Evolutionary conservation across 2,113 vertebrate species (phyloP), one percentile per base, ranked within the genome.

Genomic region (Oceanites oceanicus): DNA sequence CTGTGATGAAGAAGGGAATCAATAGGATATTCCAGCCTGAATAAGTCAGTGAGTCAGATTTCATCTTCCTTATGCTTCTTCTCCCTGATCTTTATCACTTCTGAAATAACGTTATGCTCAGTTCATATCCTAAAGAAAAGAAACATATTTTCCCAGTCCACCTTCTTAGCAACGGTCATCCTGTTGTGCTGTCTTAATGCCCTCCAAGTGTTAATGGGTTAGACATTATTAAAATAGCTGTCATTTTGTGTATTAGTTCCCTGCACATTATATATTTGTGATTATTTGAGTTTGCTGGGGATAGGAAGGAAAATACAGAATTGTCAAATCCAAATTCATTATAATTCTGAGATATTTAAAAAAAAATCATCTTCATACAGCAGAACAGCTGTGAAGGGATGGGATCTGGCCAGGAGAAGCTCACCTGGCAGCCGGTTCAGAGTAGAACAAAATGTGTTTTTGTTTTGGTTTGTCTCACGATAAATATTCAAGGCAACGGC

Each of bases 1-100:
- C n/a, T 86, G 83, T 55, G 80, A 83, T 93, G 85, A 97, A 77
- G 96, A 86, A 68, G 66, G 70, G 61, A 95, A 97, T 97, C 90
- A 50, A 86, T 85, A 76, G 84, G 83, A 90, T 76, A 80, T 94
- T 95, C 90, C 95, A 95, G 88, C 87, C 91, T 89, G 45, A 85
- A 61, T 61, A 75, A 96, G 79, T 85, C 93, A 86, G 70, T 47
- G 70, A 96, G 95, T 96, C 94, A 91, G 76, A 73, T 83, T 95
- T 96, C 92, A 95, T 96, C 94, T 93, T 80, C 76, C 83, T 86
- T 63, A 14, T 15, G 50, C 67, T 93, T 23, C 65, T 34, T 56
- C 86, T 73, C 70, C 58, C 94, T 88, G 95, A 96, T 94, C 63
- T 40, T 91, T 72, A 94, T 95, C 36, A 4, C n/a, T 91, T 58